Evolutionary conservation across 2,113 vertebrate species (phyloP).

Genomic region (Barnardius zonarius): DNA sequence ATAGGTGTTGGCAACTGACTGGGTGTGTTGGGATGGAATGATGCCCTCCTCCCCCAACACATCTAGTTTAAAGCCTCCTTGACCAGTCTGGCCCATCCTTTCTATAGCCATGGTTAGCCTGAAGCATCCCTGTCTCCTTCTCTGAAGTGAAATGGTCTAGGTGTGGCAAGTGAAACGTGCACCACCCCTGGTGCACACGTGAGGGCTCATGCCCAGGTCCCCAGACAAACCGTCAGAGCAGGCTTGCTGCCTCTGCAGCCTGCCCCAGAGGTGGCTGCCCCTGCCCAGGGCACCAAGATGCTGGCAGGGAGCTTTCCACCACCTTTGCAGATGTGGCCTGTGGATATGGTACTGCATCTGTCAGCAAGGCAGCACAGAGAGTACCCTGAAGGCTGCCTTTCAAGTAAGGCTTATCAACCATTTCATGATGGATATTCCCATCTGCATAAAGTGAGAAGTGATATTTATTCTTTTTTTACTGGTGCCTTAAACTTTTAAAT

Average conservation of each 20-base stretch:
- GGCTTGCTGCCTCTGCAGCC: neutral
- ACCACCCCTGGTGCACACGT: neutral
- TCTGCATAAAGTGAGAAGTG: neutral
- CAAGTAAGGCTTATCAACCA: neutral
- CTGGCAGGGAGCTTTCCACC: accelerated
- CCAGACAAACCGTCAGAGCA: neutral
- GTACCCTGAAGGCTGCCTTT: neutral
- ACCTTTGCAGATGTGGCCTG: accelerated
- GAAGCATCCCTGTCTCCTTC: neutral
- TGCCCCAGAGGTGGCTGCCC: neutral
- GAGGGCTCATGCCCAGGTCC: accelerated
- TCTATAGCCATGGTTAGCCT: neutral
- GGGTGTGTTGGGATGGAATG: too few species aligned
- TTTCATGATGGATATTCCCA: neutral
- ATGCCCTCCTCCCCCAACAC: too few species aligned
- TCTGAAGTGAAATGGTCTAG: neutral
- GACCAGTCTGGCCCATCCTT: neutral
- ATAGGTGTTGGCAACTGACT: too few species aligned
- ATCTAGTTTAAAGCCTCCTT: too few species aligned
- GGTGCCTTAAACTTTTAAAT: conserved; percentile 8
- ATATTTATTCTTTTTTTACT: conserved; percentile 23
- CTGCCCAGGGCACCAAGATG: accelerated
- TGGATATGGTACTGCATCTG: accelerated
- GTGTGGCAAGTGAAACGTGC: accelerated
- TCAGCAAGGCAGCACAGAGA: neutral